phyloP scores from a whole-genome alignment of 2,797 vertebrate genomes.

The Megalops cyprinoides region DNA sequence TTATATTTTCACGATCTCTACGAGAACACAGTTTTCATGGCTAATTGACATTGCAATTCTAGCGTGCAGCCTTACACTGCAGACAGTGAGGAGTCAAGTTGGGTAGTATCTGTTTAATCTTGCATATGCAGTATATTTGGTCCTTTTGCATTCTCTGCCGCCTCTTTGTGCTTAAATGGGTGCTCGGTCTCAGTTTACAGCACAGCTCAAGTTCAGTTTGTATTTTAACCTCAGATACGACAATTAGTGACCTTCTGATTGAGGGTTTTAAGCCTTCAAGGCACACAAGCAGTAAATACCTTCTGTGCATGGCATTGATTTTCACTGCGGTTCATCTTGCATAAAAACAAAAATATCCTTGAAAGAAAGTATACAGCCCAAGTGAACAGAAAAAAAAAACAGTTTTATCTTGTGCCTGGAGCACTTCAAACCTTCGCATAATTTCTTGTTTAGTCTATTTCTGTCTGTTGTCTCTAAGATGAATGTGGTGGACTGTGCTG shows the following conservation, averaged over 20 bases:
- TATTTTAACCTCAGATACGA: background rate
- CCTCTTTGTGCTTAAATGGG: background rate
- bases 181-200: too few species aligned
- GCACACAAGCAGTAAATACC: background rate
- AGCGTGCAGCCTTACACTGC: background rate
- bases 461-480: slow-evolving; percentile 9
- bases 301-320: background rate
- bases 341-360: background rate
- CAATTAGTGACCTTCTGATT: background rate
- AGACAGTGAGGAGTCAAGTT: too few species aligned
- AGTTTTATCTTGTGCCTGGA: background rate
- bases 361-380: background rate
- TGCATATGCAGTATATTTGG: background rate
- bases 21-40: background rate
- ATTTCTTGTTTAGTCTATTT: background rate
- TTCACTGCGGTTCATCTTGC: background rate
- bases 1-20: too few species aligned
- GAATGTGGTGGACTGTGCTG: background rate
- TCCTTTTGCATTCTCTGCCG: background rate
- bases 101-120: background rate
- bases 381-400: background rate
- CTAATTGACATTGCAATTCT: background rate
- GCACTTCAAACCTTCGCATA: background rate
- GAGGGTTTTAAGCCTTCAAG: background rate
- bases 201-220: background rate